phyloP scores from a whole-genome alignment of 2,797 vertebrate species.

The Phrynocephalus guinanensis region DNA sequence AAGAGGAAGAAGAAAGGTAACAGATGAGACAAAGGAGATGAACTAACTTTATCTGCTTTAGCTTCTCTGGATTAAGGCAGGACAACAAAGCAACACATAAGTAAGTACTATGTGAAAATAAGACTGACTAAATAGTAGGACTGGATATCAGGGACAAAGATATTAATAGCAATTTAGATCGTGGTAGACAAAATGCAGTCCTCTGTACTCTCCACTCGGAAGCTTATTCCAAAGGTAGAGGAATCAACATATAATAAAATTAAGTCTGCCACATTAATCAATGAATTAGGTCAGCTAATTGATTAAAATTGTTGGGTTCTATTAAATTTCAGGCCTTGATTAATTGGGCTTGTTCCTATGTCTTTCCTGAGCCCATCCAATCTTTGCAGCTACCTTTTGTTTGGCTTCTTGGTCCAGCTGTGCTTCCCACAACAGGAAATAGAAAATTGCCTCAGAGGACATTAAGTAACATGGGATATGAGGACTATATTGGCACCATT shows the following conservation, averaged over 20 bases:
- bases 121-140: background rate
- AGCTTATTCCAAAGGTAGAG: background rate
- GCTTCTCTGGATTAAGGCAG: background rate
- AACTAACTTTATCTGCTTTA: background rate
- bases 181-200: background rate
- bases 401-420: background rate
- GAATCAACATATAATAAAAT: conserved; percentile 6
- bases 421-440: no score
- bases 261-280: conserved; percentile 5
- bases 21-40: background rate
- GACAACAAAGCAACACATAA: background rate
- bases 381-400: background rate
- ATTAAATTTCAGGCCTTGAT: conserved; percentile 2
- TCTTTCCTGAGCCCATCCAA: background rate
- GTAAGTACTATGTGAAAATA: background rate
- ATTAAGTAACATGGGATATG: background rate
- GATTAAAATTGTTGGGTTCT: conserved; percentile 22
- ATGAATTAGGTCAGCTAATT: conserved; percentile 30
- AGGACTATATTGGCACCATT: no score
- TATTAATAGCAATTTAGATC: background rate
- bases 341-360: background rate
- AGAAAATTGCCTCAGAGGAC: background rate
- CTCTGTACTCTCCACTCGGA: background rate
- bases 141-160: background rate
- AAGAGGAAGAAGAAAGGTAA: background rate